Conservation (phyloP, 2,113 vertebrate species). For the Clupea harengus region DNA sequence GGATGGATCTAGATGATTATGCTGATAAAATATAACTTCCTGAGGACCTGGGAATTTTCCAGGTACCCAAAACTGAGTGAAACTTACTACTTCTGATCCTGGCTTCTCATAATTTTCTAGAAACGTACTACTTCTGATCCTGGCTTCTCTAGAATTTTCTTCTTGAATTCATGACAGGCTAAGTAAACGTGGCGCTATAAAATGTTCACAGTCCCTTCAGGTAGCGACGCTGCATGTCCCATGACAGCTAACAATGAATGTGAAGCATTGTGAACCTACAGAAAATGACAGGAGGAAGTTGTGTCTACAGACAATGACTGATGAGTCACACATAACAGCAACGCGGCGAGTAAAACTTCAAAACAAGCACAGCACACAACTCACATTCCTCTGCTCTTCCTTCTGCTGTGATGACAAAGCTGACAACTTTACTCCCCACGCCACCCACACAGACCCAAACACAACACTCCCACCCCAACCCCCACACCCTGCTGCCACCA, state of each 20-base stretch:
- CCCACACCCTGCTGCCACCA: neutral
- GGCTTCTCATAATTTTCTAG: neutral
- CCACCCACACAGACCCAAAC: neutral
- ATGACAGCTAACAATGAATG: neutral
- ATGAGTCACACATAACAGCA: slow-evolving; percentile 4
- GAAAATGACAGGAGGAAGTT: neutral
- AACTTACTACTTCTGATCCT: neutral
- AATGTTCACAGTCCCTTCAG: neutral
- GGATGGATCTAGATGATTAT: neutral
- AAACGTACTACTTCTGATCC: too few species aligned
- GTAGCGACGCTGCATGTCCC: neutral
- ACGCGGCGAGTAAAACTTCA: neutral
- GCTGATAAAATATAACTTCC: neutral
- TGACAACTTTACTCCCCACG: neutral
- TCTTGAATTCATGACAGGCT: neutral
- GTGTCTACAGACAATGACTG: neutral
- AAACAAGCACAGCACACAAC: neutral
- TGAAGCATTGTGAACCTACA: neutral
- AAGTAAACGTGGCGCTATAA: neutral
- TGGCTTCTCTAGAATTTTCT: neutral
- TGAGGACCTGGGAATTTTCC: slow-evolving; percentile 6
- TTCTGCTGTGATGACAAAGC: neutral
- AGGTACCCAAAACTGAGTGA: neutral
- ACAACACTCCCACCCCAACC: neutral
- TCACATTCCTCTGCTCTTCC: neutral